A percentile compares a stretch with the other conserved stretches of the same genome.
phyloP scores from a whole-genome alignment of 2,797 vertebrate species.

The Onychomys arenicola region DNA sequence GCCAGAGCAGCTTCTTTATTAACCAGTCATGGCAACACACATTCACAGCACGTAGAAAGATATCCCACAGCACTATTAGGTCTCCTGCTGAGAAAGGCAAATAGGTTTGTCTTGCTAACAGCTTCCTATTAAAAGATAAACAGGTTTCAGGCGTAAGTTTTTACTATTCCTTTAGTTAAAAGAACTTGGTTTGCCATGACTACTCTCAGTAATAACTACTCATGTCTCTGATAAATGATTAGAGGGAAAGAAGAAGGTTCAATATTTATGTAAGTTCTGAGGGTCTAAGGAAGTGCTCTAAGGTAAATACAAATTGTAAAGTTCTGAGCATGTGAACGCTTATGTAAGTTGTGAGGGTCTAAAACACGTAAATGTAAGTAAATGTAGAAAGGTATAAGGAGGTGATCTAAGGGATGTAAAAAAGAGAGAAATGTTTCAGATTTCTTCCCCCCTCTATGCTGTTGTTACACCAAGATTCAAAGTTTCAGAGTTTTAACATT shows the following conservation, averaged over 20 bases:
- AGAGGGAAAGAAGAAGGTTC: not conserved
- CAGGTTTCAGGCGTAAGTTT: not conserved
- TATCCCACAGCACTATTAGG: too few species aligned
- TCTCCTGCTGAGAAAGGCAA: not conserved
- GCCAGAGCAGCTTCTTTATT: too few species aligned
- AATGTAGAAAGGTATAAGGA: not conserved
- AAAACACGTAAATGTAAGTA: not conserved
- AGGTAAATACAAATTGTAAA: not conserved
- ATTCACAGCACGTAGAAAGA: too few species aligned
- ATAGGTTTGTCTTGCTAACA: not conserved
- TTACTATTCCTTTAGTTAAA: not conserved
- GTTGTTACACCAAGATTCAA: not conserved
- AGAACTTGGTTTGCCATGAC: not conserved
- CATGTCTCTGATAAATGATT: not conserved
- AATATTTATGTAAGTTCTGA: not conserved
- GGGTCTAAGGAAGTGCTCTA: not conserved
- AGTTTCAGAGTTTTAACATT: not conserved
- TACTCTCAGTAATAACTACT: not conserved
- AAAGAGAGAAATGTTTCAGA: not conserved
- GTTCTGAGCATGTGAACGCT: not conserved
- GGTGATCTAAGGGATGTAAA: not conserved
- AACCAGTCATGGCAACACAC: too few species aligned
- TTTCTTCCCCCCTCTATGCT: not conserved
- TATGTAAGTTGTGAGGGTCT: not conserved
- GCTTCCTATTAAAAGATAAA: not conserved